Conservation (phyloP, 2,113 vertebrate species). For the Paratilapia polleni region DNA sequence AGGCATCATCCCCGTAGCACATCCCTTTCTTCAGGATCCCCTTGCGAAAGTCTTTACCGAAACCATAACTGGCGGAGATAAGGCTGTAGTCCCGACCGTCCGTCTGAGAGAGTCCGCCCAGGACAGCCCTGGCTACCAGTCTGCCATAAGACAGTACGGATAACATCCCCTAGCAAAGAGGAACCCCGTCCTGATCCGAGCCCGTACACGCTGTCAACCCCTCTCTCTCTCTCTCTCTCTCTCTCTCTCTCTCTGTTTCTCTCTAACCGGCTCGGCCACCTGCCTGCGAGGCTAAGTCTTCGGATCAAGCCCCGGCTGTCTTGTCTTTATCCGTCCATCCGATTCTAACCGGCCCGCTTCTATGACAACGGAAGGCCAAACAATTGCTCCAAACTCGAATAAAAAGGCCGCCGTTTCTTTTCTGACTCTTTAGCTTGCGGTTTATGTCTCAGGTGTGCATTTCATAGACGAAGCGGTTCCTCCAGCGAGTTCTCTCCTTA, state of each 20-base stretch:
- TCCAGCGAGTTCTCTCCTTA: slow-evolving; percentile 55
- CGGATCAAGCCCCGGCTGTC: slow-evolving; percentile 7
- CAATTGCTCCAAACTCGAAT: background rate
- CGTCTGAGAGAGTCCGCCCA: slow-evolving; percentile 96
- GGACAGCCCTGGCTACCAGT: slow-evolving; percentile 96
- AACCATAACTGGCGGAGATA: slow-evolving; percentile 95
- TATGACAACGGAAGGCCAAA: background rate
- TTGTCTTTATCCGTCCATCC: slow-evolving; percentile 59
- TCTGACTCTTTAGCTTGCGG: no score
- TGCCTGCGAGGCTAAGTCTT: slow-evolving; percentile 30
- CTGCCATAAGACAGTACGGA: slow-evolving; percentile 97
- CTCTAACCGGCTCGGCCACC: background rate
- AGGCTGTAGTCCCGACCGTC: slow-evolving; percentile 95
- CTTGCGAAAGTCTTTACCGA: slow-evolving; percentile 99
- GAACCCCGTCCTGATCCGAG: slow-evolving; percentile 30
- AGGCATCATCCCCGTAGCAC: slow-evolving; percentile 98
- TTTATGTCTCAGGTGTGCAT: slow-evolving; percentile 53
- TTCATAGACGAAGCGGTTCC: slow-evolving; percentile 45
- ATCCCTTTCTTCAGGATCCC: slow-evolving; percentile 98
- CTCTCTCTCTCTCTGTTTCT: slow-evolving; percentile 2
- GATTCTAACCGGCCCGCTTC: background rate
- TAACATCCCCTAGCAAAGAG: slow-evolving; percentile 85
- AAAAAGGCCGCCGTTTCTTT: background rate
- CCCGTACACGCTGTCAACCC: slow-evolving; percentile 13
- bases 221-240: background rate